A percentile compares a stretch with the other conserved stretches of the same genome.
These are phyloP conservation scores for Malurus cyaneus DNA, from an alignment of 2,113 vertebrate species.

Conservation along the genomic window DNA sequence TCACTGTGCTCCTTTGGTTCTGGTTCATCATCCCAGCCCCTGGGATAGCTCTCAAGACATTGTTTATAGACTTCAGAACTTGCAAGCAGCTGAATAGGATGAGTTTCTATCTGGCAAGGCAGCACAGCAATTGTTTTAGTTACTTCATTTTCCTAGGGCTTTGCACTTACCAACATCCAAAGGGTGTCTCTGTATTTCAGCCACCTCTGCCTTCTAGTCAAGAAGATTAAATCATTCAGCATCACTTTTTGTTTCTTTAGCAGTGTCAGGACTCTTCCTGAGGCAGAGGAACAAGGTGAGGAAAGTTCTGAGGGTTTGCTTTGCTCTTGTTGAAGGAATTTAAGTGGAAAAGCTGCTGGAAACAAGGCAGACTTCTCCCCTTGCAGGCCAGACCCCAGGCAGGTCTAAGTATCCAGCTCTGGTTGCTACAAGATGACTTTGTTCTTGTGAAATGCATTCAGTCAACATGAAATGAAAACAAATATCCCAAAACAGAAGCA, in stretches of 20 bases:
- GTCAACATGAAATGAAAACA: neutral
- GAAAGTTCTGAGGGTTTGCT: neutral
- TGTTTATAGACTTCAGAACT: neutral
- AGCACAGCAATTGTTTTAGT: neutral
- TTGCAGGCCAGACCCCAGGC: neutral
- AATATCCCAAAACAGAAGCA: neutral
- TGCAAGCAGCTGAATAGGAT: neutral
- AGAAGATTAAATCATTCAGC: neutral
- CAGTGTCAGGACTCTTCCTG: neutral
- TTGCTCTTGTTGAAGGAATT: neutral
- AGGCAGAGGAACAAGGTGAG: neutral
- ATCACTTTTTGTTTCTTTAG: neutral
- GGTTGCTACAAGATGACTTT: neutral
- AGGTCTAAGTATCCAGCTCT: neutral
- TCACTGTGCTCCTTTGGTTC: neutral
- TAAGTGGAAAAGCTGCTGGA: neutral
- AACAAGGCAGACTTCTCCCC: neutral
- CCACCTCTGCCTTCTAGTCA: neutral
- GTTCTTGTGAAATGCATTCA: neutral
- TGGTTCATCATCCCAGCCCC: fast-evolving
- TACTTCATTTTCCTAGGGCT: neutral
- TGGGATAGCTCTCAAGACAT: neutral
- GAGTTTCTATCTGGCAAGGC: neutral
- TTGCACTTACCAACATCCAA: fast-evolving
- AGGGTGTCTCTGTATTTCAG: neutral